These are phyloP conservation scores for Phymanthus crucifer DNA, from an alignment of 92 coral and sea anemone genomes.

Conservation along the genomic window DNA sequence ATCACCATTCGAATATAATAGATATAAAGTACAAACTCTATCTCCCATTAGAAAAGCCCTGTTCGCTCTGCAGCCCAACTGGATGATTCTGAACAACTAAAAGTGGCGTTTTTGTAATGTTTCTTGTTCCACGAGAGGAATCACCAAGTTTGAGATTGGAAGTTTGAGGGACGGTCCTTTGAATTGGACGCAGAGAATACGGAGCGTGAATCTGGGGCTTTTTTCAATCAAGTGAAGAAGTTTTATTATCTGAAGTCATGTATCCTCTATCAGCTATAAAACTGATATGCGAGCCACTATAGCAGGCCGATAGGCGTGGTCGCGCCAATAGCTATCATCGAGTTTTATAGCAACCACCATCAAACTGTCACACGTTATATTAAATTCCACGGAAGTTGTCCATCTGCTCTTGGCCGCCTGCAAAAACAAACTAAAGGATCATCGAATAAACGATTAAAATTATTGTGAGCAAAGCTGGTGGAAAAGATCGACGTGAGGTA, in stretches of 20 bases:
- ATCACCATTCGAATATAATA: constrained; percentile 33
- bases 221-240: constrained; percentile 12
- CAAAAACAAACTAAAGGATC: constrained; percentile 14
- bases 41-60: not conserved
- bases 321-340: constrained; percentile 41
- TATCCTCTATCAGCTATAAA: constrained; percentile 39
- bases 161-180: not conserved
- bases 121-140: not conserved
- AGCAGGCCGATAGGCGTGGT: constrained; percentile 27
- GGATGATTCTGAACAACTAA: too few relatives aligned
- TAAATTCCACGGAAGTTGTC: constrained; percentile 36
- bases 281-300: constrained; percentile 19
- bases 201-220: constrained; percentile 4
- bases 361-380: constrained; percentile 35
- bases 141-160: not conserved
- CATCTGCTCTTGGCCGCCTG: constrained; percentile 15
- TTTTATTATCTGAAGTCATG: constrained; percentile 23
- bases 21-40: constrained; percentile 25
- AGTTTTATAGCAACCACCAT: constrained; percentile 45
- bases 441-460: not conserved
- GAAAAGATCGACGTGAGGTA: not conserved
- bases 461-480: not conserved
- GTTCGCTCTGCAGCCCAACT: constrained; percentile 5
- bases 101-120: not conserved
- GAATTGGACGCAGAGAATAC: constrained; percentile 8